Base-by-base conservation (phyloP, 1,140 invertebrate species). In the Luehdorfia chinensis region DNA sequence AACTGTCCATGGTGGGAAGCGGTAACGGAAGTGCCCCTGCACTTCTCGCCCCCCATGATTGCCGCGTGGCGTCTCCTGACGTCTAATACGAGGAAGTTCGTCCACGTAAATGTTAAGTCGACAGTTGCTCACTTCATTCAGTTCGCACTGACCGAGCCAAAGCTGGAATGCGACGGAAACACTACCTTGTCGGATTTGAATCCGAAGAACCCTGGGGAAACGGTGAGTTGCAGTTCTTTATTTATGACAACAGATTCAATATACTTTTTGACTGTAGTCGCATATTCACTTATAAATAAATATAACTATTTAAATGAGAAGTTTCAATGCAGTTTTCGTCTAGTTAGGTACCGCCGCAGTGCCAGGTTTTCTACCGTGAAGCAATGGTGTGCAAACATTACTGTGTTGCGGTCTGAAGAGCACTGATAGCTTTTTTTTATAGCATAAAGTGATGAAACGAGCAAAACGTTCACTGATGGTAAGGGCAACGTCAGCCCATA, bases 21-120 rank as follows among this genome's bases (percentile, higher is more conserved):
- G 51, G 91, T 93, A 23, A 90, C 90, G 30, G 90, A 89, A 43
- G 92, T 94, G 32, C 85, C 88, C 0, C 76, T 98, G 1, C 91
- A 93, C 61, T 97, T 98, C 81, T 89, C 92, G 1, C 92, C 94
- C 4, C 95, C 96, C 1, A 91, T 98, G 66, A 90, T 91, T 57
- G 91, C 93, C 0, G 90, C 89, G 4, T 93, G 95, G 87, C 92
- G 93, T 50, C 87, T 98, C 1, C 92, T 96, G 46, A 96, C 96
- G 0, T 94, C 93, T 4, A 91, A 93, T 50, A 90, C 91, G 12
- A 90, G 93, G 59, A 96, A 96, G 85, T 95, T 94, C 64, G 63
- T 96, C 2, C 92, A 95, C 76, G 90, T 96, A 7, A 90, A 91
- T 1, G 89, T 97, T 3, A 91, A 91, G 48, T 93, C 93, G 5